Evolutionary conservation across 2,113 vertebrate species (phyloP), one percentile per base, ranked within the genome.

Genomic region (Turdus rufiventris): DNA sequence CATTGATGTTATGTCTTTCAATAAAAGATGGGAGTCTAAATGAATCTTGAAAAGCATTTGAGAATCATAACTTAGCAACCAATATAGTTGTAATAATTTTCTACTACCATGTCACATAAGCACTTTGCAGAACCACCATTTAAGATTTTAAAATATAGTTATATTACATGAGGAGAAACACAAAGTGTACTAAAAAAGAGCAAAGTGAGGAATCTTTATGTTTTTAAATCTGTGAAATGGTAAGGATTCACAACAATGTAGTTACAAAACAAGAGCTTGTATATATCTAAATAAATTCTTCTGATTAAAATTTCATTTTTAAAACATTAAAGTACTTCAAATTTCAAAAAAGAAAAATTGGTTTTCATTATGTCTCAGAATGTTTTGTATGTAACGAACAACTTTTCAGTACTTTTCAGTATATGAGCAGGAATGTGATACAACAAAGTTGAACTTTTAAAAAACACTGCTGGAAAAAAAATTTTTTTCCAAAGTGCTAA

Each of bases 301-400:
- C 43, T 21, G 29, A 6, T 8, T 31, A 23, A 63, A 58, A 76
- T 63, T 40, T 40, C 48, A 38, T 48, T 66, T 38, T 29, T 29
- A 63, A 72, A 57, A 17, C 14, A 53, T 26, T 57, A 45, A 31
- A 76, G 2, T 5, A 43, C 21, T 33, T 53, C 3, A 43, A 65
- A 53, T 33, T 40, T 45, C 1, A 4, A n/a, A 43, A 63, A 18
- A 6, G 1, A 31, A 43, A 24, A 33, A 10, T 4, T 45, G 0
- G 0, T 9, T 42, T 66, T 42, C 43, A 18, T 67, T 85, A 17
- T 50, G 2, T 21, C 18, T 79, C 51, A n/a, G 5, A 42, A 38
- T 40, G 7, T 45, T 76, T 84, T 80, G 1, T 7, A 43, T 10
- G 9, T 7, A 29, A 36, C 18, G 26, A 65, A 2, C 4, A 73